Percentiles rank a stretch among this genome's conserved stretches.
Evolutionary conservation across 2,113 vertebrate genomes (phyloP).

Genomic region (Ptyas mucosa): DNA sequence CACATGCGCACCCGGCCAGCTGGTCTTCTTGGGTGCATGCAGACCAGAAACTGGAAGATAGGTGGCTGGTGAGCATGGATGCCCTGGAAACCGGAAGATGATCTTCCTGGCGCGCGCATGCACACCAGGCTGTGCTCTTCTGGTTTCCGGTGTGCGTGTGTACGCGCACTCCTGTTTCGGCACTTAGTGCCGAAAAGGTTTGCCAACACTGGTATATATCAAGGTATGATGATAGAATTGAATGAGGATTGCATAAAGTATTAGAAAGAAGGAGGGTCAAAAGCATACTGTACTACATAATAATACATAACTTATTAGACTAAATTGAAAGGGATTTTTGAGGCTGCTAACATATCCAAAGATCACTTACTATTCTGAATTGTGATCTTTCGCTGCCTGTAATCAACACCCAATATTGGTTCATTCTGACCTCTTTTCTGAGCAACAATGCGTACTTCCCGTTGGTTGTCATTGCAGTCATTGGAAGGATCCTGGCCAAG

Average conservation of each 20-base stretch:
- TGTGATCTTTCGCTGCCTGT: constrained; percentile 86
- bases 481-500: constrained; percentile 87
- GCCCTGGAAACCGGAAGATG: too few relatives aligned
- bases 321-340: neutral
- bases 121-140: too few relatives aligned
- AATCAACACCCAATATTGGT: constrained; percentile 81
- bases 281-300: neutral
- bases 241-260: neutral
- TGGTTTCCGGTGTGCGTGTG: too few relatives aligned
- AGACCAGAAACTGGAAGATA: too few relatives aligned
- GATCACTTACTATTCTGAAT: constrained; percentile 86
- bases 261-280: neutral
- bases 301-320: fast-evolving
- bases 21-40: too few relatives aligned
- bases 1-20: too few relatives aligned
- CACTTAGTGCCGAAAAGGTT: too few relatives aligned
- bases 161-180: too few relatives aligned
- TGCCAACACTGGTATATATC: neutral
- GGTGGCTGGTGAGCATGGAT: too few relatives aligned
- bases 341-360: neutral
- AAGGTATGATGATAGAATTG: neutral
- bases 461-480: constrained; percentile 85
- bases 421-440: constrained; percentile 83
- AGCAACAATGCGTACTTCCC: constrained; percentile 82
- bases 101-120: too few relatives aligned